phyloP scores from a whole-genome alignment of 2,888 invertebrate species.

The Pyralis farinalis region DNA sequence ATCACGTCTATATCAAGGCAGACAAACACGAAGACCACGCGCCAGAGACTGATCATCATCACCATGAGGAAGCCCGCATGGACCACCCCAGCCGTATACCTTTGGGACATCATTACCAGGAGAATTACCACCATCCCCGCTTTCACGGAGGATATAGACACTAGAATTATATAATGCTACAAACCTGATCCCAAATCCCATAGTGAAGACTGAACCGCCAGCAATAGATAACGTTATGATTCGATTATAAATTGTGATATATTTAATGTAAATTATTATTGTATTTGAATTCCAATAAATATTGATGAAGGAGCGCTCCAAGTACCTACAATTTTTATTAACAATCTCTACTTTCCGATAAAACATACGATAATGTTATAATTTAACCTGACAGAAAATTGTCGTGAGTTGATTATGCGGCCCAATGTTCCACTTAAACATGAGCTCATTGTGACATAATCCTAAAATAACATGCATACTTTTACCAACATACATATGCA shows the following conservation, averaged over 20 bases:
- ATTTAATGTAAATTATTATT: not conserved
- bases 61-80: not conserved
- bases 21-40: slow-evolving; percentile 9
- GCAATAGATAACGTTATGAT: not conserved
- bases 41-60: slow-evolving; percentile 3
- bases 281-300: not conserved
- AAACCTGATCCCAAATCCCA: not conserved
- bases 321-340: no score
- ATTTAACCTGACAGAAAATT: no score
- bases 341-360: no score
- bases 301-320: not conserved
- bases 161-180: not conserved
- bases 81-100: slow-evolving; percentile 6
- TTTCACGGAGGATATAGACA: slow-evolving; percentile 5
- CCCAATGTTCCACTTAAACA: no score
- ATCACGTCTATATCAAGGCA: slow-evolving; percentile 23
- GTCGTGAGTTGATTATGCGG: no score
- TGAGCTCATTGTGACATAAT: no score
- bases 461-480: no score
- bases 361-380: no score
- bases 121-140: slow-evolving; percentile 15
- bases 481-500: no score
- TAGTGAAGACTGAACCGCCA: not conserved
- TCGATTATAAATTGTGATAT: not conserved
- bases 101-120: slow-evolving; percentile 8